Conservation (phyloP, 1,140 invertebrate genomes). For the Musca domestica region DNA sequence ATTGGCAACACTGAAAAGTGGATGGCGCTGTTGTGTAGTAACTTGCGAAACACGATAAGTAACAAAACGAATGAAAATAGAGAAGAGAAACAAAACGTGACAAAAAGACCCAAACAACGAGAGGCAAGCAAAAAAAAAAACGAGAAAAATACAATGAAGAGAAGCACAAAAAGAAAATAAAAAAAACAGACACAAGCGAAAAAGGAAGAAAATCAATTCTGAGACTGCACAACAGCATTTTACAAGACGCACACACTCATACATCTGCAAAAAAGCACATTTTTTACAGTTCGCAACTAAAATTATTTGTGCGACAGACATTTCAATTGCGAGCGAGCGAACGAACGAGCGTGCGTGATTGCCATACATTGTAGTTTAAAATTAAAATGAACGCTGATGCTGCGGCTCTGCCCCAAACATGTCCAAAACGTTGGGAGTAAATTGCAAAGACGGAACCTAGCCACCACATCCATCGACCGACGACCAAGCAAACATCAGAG, state of each 20-base stretch:
- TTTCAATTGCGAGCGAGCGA: no score
- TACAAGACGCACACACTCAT: not conserved
- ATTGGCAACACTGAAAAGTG: not conserved
- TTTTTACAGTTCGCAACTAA: no score
- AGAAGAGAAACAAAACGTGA: constrained; percentile 20
- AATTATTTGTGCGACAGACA: no score
- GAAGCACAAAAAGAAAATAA: constrained; percentile 13
- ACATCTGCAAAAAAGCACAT: no score
- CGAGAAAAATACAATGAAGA: constrained; percentile 19
- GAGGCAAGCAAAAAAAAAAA: not conserved
- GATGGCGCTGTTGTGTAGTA: constrained; percentile 4
- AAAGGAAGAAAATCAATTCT: constrained; percentile 11
- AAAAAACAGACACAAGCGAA: constrained; percentile 12
- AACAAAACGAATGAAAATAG: constrained; percentile 15
- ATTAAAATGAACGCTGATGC: no score
- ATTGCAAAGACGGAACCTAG: no score
- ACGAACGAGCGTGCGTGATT: no score
- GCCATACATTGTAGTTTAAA: no score
- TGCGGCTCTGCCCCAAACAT: no score
- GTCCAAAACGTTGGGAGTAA: no score
- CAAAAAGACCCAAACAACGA: constrained; percentile 3
- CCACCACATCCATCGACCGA: no score
- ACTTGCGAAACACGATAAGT: not conserved
- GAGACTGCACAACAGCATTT: constrained; percentile 18
- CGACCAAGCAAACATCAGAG: no score